Base-by-base conservation (phyloP, 2,797 vertebrate species). In the Sphenodon punctatus region DNA sequence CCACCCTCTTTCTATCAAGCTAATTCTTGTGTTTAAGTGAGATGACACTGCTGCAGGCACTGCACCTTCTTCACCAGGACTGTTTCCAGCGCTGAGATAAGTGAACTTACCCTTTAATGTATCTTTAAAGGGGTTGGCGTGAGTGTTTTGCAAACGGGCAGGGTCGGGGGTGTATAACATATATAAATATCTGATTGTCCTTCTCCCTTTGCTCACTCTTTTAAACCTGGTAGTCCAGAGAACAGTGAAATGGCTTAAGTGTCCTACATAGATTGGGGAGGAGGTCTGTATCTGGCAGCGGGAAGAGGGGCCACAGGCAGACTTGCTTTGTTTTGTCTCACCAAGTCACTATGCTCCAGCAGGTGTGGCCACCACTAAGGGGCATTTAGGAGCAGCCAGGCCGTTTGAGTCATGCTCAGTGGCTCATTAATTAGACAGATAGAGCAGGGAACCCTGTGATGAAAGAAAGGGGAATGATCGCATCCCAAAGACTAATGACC, bases 1-100 rank as follows among this genome's bases (percentile, higher is more conserved):
- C 87, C 83, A 87, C 75, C 64, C 41, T 84, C n/a, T 92, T 84
- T 87, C 85, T 94, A 66, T 91, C 92, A 94, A 88, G 90, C 79
- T 93, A 94, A 92, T 80, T 38, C 34, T n/a, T 27, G 61, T 69
- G 90, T 89, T 85, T 89, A 78, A 88, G 81, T 85, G 91, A 94
- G 91, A 93, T 86, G 92, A 89, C 90, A 88, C 85, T 75, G 84
- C 17, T 60, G 75, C 39, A 72, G 67, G 78, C 49, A 14, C 34
- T 3, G 14, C 56, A 76, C 80, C 84, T 82, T 81, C 84, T 90
- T 88, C 85, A 73, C 89, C 89, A 71, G 88, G 90, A 88, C 89
- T 72, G 84, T 92, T 92, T 91, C 90, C 84, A 25, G 1, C 3
- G 1, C 63, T 1, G 77, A 81, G 88, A 90, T 91, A 90, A 93